Evolutionary conservation across 2,113 vertebrate species (phyloP).

Genomic region (Nesoenas mayeri): DNA sequence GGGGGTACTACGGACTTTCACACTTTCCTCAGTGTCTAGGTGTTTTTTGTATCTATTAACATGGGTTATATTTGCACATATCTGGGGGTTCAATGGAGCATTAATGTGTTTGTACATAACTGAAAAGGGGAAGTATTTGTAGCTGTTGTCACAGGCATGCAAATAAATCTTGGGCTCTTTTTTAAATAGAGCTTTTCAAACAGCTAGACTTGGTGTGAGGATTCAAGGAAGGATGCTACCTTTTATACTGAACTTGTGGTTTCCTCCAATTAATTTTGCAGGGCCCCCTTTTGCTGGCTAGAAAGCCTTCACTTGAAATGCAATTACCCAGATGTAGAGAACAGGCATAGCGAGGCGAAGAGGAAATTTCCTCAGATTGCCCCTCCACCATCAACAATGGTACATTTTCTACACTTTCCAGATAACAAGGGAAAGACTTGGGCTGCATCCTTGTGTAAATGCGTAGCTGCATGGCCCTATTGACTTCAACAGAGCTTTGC

Average conservation of each 20-base stretch:
- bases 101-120: not conserved
- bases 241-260: constrained; percentile 59
- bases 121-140: not conserved
- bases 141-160: not conserved
- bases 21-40: not conserved
- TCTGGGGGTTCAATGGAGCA: not conserved
- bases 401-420: not conserved
- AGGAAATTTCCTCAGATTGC: constrained; percentile 2
- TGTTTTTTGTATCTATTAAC: not conserved
- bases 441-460: not conserved
- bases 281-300: constrained; percentile 52
- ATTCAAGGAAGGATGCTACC: constrained; percentile 58
- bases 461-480: not conserved
- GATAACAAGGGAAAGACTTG: not conserved
- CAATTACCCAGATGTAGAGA: constrained; percentile 14
- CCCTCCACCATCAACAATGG: not conserved
- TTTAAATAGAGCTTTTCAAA: constrained; percentile 33
- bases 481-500: not conserved
- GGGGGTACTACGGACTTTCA: not conserved
- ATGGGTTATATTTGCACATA: not conserved
- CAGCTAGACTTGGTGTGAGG: not conserved
- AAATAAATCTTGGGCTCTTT: not conserved
- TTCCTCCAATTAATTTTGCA: constrained; percentile 63
- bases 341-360: not conserved
- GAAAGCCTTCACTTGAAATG: constrained; percentile 50